These are phyloP conservation scores for Drosophila kanapiae DNA, from an alignment of 1,140 invertebrate species.

Conservation along the genomic window DNA sequence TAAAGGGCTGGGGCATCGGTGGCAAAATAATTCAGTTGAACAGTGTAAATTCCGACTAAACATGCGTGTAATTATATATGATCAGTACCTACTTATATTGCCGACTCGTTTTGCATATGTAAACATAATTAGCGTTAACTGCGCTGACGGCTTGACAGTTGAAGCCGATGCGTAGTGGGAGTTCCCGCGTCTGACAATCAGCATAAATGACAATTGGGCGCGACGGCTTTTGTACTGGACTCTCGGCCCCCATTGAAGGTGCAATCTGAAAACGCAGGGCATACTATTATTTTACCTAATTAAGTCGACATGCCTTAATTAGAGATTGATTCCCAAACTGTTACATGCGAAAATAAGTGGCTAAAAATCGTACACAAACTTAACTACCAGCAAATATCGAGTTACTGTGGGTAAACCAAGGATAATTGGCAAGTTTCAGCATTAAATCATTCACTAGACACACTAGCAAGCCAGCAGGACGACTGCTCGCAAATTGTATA, in stretches of 20 bases:
- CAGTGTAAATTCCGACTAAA: conserved; percentile 53
- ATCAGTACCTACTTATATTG: conserved; percentile 2
- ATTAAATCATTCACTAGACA: background rate
- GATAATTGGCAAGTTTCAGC: background rate
- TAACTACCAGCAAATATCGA: background rate
- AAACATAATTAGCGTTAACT: conserved; percentile 51
- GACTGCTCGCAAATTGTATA: background rate
- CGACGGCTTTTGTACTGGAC: background rate
- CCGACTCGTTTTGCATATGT: conserved; percentile 47
- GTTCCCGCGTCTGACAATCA: conserved; percentile 13
- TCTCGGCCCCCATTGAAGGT: background rate
- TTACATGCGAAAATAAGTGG: background rate
- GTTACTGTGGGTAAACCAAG: background rate
- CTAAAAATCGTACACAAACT: background rate
- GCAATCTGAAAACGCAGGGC: background rate
- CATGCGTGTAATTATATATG: conserved; percentile 35
- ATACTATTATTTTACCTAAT: background rate
- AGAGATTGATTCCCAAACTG: background rate
- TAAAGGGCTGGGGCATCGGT: background rate
- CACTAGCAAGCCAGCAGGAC: no score
- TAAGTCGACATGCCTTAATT: background rate
- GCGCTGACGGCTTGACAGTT: conserved; percentile 36
- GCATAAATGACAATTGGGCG: conserved; percentile 24
- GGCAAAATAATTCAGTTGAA: conserved; percentile 28
- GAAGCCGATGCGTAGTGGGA: background rate